These are phyloP conservation scores for Sinodicranocentrus sp. DNA, from an alignment of 2,888 invertebrate genomes.

Conservation along the genomic window DNA sequence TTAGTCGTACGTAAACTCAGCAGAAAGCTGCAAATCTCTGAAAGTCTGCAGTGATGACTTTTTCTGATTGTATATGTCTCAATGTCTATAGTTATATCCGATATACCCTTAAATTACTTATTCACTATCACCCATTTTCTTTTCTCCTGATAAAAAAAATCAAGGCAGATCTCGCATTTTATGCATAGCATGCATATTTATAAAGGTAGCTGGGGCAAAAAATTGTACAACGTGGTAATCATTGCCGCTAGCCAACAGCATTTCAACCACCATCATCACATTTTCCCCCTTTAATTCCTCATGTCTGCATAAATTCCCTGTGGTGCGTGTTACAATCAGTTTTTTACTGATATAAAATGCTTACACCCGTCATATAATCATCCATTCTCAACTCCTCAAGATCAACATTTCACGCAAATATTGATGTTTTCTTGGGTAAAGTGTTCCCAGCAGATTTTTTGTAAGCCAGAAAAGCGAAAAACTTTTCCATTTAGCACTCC, in stretches of 20 bases:
- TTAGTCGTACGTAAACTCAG: no score
- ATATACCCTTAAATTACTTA: no score
- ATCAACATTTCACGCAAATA: background rate
- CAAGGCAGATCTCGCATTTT: no score
- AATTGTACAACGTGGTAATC: conserved; percentile 31
- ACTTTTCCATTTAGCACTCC: background rate
- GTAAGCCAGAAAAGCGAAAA: background rate
- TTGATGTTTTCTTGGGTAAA: no score
- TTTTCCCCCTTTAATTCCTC: background rate
- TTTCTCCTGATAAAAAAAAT: no score
- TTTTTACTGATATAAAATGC: background rate
- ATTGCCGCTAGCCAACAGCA: conserved; percentile 46
- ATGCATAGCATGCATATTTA: conserved; percentile 15
- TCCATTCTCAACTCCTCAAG: background rate
- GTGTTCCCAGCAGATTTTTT: no score
- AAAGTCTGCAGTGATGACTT: no score
- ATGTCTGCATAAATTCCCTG: background rate
- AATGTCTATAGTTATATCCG: no score
- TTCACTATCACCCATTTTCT: no score
- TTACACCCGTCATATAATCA: no score
- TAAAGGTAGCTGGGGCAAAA: conserved; percentile 30
- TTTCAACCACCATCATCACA: conserved; percentile 28
- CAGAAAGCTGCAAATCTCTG: no score
- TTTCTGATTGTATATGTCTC: no score
- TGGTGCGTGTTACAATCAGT: background rate